Conservation (phyloP, 2,113 vertebrate species). For the Phoenicopterus ruber region DNA sequence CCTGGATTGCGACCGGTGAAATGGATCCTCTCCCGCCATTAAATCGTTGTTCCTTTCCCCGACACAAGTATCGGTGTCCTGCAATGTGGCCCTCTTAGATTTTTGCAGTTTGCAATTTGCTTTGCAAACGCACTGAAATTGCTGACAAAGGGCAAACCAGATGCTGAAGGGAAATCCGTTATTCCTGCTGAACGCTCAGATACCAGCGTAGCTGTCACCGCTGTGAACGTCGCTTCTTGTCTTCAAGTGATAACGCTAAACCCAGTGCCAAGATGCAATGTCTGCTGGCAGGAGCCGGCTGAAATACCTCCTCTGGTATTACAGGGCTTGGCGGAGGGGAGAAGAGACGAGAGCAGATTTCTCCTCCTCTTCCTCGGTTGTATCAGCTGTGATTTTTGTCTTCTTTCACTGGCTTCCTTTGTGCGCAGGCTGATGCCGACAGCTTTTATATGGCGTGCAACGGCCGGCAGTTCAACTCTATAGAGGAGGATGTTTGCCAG, state of each 20-base stretch:
- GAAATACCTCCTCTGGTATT: background rate
- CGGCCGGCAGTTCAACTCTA: conserved; percentile 94
- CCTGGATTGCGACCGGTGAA: background rate
- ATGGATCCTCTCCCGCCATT: background rate
- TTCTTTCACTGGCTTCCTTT: background rate
- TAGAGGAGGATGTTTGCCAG: conserved; percentile 96
- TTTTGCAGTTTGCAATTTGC: background rate
- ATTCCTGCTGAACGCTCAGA: background rate
- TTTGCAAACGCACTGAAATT: background rate
- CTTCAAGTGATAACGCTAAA: background rate
- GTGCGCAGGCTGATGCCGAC: conserved; percentile 87
- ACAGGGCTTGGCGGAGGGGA: background rate
- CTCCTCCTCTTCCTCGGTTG: background rate
- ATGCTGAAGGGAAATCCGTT: background rate
- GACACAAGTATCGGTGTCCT: background rate
- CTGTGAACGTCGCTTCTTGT: background rate
- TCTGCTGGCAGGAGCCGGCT: background rate
- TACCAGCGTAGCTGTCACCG: background rate
- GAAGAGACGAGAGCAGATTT: background rate
- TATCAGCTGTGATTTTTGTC: background rate
- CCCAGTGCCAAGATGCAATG: background rate
- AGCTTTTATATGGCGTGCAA: conserved; percentile 94
- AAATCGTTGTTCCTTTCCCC: background rate
- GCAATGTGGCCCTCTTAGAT: background rate
- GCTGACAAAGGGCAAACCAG: background rate